A percentile compares a stretch with the other conserved stretches of the same genome.
Conservation (phyloP, 2,888 invertebrate genomes). For the Antheraea yamamai region DNA sequence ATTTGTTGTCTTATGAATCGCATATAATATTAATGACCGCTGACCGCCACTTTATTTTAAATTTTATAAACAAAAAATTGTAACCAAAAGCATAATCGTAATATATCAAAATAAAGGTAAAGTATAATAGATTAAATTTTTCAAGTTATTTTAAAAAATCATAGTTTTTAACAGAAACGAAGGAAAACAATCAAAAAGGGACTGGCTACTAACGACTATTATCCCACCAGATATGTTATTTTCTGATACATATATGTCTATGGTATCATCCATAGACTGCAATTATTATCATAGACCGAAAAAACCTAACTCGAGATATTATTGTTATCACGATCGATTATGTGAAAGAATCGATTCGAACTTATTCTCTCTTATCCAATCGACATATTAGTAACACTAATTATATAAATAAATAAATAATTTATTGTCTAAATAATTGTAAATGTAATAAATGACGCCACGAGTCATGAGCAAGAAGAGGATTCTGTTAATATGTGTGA, state of each 20-base stretch:
- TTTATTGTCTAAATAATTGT: neutral
- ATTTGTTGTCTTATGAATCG: neutral
- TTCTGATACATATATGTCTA: neutral
- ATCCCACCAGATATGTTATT: neutral
- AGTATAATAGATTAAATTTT: no score
- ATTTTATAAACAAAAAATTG: no score
- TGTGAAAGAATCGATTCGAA: neutral
- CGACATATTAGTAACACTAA: neutral
- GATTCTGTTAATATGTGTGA: neutral
- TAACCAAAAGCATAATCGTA: no score
- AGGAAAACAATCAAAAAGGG: neutral
- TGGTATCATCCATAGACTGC: neutral
- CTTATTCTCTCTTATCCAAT: neutral
- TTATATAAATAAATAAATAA: slow-evolving; percentile 1
- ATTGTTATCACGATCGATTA: neutral
- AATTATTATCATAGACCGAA: neutral
- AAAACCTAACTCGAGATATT: neutral
- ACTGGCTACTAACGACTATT: neutral
- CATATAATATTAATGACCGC: neutral
- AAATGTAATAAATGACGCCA: neutral
- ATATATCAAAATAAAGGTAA: no score
- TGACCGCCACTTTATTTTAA: slow-evolving; percentile 2
- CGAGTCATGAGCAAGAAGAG: neutral
- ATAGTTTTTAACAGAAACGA: no score
- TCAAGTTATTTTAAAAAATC: no score